Conservation (phyloP, 2,888 invertebrate genomes). For the Sympetrum striolatum region DNA sequence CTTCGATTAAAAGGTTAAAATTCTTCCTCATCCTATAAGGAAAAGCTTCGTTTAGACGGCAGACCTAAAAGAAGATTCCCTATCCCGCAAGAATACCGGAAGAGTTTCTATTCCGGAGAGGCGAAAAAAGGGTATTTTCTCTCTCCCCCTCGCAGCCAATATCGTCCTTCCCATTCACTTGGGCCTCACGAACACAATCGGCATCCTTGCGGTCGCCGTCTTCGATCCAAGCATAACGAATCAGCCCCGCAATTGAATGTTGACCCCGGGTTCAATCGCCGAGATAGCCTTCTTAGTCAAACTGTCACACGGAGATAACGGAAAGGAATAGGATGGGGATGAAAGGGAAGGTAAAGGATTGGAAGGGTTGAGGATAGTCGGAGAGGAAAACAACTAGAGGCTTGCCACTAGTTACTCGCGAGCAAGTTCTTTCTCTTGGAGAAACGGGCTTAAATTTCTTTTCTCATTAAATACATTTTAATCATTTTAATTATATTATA, state of each 20-base stretch:
- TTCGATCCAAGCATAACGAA: neutral
- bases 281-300: neutral
- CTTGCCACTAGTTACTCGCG: neutral
- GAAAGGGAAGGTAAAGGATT: neutral
- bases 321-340: neutral
- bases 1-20: too few species aligned
- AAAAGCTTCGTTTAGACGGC: too few species aligned
- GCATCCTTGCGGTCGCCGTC: neutral
- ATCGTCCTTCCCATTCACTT: neutral
- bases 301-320: neutral
- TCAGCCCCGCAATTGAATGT: neutral
- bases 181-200: neutral
- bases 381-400: neutral
- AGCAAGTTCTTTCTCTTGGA: too few species aligned
- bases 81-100: neutral
- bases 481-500: too few species aligned
- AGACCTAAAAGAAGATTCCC: too few species aligned
- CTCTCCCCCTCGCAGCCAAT: neutral
- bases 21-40: too few species aligned
- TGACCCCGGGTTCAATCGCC: neutral
- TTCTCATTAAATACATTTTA: too few species aligned
- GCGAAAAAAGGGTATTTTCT: neutral
- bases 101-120: neutral
- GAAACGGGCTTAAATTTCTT: too few species aligned
- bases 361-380: neutral